phyloP scores from a whole-genome alignment of 2,797 vertebrate species.

The Phrynocephalus guinanensis region DNA sequence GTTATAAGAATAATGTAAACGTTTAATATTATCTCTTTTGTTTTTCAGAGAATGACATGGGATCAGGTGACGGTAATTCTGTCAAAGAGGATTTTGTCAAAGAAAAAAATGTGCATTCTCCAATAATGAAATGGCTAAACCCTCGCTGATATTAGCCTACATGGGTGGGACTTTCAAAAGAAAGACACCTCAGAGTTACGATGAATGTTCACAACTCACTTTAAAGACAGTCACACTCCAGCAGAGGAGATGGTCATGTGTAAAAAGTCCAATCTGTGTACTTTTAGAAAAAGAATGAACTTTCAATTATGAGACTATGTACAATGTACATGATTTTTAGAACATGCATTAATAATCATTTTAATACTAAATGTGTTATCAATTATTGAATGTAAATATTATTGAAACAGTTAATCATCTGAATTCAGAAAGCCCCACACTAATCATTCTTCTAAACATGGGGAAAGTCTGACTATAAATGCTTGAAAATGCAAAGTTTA shows the following conservation, averaged over 20 bases:
- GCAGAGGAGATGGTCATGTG: slow-evolving; percentile 63
- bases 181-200: slow-evolving; percentile 49
- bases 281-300: slow-evolving; percentile 65
- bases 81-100: slow-evolving; percentile 80
- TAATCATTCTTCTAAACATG: slow-evolving; percentile 29
- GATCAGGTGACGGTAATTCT: slow-evolving; percentile 88
- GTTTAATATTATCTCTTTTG: neutral
- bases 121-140: slow-evolving; percentile 84
- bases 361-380: slow-evolving; percentile 61
- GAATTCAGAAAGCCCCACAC: slow-evolving; percentile 10
- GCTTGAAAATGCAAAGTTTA: slow-evolving; percentile 18
- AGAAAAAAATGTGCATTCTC: slow-evolving; percentile 75
- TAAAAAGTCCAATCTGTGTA: slow-evolving; percentile 64
- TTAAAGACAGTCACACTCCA: slow-evolving; percentile 65
- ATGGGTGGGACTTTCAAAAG: slow-evolving; percentile 50
- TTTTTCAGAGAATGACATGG: slow-evolving; percentile 84
- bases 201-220: slow-evolving; percentile 64
- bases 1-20: neutral
- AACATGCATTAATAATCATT: slow-evolving; percentile 66
- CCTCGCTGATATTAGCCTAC: slow-evolving; percentile 87
- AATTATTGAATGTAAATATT: slow-evolving; percentile 72
- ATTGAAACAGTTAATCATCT: slow-evolving; percentile 36
- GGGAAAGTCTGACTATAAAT: neutral
- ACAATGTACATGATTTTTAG: slow-evolving; percentile 70
- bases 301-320: slow-evolving; percentile 65